Percentiles rank a stretch among this genome's conserved stretches.
phyloP scores from a whole-genome alignment of 2,113 vertebrate species.

The Recurvirostra avosetta region DNA sequence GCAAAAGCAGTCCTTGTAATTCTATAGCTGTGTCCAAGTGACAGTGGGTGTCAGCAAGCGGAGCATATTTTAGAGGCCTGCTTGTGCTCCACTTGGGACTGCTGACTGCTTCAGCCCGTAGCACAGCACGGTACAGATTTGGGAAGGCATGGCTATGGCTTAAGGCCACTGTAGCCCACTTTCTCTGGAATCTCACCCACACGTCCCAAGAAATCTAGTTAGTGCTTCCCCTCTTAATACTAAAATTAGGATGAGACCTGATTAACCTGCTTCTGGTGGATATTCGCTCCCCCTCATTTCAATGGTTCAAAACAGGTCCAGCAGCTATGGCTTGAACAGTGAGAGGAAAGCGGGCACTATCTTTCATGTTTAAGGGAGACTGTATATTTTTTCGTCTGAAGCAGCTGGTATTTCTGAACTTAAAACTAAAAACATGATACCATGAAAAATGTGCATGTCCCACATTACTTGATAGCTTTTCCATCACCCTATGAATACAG shows the following conservation, averaged over 20 bases:
- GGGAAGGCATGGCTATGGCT: background rate
- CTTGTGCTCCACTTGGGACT: background rate
- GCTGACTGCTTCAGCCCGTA: background rate
- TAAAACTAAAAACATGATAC: background rate
- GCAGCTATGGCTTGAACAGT: background rate
- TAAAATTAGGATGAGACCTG: background rate
- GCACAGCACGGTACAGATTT: background rate
- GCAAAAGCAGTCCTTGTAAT: background rate
- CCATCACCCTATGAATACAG: background rate
- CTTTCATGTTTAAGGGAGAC: background rate
- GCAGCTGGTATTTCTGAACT: background rate
- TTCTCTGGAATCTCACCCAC: background rate
- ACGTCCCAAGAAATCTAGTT: background rate
- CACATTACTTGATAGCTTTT: background rate
- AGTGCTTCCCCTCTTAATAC: background rate
- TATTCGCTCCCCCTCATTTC: background rate
- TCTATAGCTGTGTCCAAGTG: background rate
- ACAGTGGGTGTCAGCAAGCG: background rate
- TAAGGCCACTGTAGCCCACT: background rate
- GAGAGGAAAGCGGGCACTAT: background rate
- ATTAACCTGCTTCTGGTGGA: background rate
- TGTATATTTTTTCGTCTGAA: background rate
- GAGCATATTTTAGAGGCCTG: background rate
- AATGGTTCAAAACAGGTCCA: background rate
- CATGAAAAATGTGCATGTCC: background rate